Evolutionary conservation across 53 echinoderm and acorn worm species (phyloP).

Genomic region (Paracentrotus lividus): DNA sequence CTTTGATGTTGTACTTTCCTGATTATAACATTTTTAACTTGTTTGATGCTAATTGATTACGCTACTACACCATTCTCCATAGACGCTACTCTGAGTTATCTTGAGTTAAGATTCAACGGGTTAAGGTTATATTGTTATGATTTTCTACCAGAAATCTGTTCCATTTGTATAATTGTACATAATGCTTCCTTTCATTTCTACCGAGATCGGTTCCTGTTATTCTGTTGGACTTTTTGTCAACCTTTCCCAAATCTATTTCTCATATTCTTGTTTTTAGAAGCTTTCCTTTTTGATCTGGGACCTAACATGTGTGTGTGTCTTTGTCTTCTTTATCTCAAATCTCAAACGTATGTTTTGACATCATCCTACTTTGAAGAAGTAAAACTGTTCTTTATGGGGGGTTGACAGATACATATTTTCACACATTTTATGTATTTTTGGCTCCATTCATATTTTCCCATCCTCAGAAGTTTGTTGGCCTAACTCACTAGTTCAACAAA

Average conservation of each 20-base stretch:
- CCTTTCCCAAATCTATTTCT: neutral
- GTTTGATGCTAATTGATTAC: no score
- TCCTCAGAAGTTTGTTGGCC: neutral
- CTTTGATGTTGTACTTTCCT: conserved; percentile 38
- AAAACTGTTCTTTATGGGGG: neutral
- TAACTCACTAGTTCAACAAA: conserved; percentile 8
- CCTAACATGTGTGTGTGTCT: neutral
- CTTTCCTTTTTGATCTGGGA: neutral
- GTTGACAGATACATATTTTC: neutral
- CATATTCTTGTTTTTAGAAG: neutral
- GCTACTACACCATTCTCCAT: no score
- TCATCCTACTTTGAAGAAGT: neutral
- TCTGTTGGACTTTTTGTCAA: neutral
- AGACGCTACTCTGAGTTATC: no score
- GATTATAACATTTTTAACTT: no score
- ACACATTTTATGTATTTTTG: neutral
- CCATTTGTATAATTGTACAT: neutral
- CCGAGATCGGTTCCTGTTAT: conserved; percentile 1
- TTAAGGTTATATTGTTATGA: neutral
- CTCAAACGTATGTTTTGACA: neutral
- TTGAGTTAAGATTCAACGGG: no score
- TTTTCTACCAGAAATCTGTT: neutral
- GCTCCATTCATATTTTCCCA: neutral
- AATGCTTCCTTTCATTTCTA: neutral
- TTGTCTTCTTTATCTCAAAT: neutral